A percentile compares a stretch with the other conserved stretches of the same genome.
Conservation (phyloP, 2,797 vertebrate species). For the Toxotes lorentzi region DNA sequence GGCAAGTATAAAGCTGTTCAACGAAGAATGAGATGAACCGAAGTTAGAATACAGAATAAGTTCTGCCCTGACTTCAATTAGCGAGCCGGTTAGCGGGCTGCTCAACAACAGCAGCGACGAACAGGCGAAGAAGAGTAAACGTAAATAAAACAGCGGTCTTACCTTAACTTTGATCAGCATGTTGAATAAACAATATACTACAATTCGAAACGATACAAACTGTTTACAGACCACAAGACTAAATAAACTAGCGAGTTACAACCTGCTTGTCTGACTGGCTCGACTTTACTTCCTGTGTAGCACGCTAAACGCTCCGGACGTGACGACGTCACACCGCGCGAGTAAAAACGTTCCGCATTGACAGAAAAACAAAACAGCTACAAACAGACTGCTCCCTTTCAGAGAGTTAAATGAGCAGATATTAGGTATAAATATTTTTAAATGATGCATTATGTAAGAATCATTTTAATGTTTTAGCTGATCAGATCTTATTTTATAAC, state of each 20-base stretch:
- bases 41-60: no score
- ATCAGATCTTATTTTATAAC: neutral
- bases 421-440: no score
- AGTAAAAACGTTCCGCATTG: slow-evolving; percentile 43
- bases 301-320: slow-evolving; percentile 53
- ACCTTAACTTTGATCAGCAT: slow-evolving; percentile 90
- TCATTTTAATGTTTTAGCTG: neutral
- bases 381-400: neutral
- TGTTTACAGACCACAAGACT: slow-evolving; percentile 16
- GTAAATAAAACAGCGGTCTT: neutral
- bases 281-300: slow-evolving; percentile 78
- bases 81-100: slow-evolving; percentile 35
- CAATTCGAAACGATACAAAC: neutral
- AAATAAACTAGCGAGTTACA: slow-evolving; percentile 17
- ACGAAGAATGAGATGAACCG: neutral
- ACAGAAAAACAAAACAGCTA: no score
- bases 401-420: no score
- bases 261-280: slow-evolving; percentile 38
- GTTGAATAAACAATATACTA: slow-evolving; percentile 46
- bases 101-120: neutral
- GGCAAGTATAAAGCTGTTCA: accelerated
- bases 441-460: neutral
- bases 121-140: neutral
- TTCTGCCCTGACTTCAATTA: slow-evolving; percentile 11
- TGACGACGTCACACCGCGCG: neutral